phyloP scores from a whole-genome alignment of 2,113 vertebrate species.

The Ginglymostoma cirratum region DNA sequence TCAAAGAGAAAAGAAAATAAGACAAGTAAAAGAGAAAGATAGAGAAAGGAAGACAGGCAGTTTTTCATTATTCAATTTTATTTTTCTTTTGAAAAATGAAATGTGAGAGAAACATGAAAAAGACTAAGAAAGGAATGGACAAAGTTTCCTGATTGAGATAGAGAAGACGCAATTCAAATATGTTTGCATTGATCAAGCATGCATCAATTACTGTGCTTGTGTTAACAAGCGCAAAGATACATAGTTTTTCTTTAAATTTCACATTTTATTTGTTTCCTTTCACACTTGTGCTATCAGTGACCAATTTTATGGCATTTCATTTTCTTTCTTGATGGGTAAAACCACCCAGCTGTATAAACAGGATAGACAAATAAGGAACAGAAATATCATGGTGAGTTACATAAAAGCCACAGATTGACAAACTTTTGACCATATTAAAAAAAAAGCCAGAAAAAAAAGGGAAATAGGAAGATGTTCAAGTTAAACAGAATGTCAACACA shows the following conservation, averaged over 20 bases:
- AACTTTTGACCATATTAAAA: neutral
- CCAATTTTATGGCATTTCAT: neutral
- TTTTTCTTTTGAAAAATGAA: neutral
- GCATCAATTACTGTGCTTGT: neutral
- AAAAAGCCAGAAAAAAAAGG: neutral
- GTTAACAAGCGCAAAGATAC: neutral
- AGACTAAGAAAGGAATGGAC: neutral
- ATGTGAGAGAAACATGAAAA: neutral
- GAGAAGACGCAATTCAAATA: constrained; percentile 41
- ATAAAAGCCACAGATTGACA: neutral
- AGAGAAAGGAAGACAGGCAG: constrained; percentile 42
- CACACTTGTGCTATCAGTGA: neutral
- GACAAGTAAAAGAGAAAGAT: constrained; percentile 36
- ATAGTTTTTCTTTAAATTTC: neutral
- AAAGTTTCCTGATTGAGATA: neutral
- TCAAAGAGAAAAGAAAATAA: neutral
- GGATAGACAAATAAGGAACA: neutral
- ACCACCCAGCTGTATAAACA: neutral
- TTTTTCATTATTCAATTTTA: constrained; percentile 9
- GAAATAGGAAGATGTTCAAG: neutral
- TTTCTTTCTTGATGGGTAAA: neutral
- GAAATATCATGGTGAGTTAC: neutral
- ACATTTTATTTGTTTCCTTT: neutral
- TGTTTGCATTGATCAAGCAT: neutral
- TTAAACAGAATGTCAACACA: neutral